These are phyloP conservation scores for Drosophila repletoides DNA, from an alignment of 1,140 invertebrate genomes.

Conservation along the genomic window DNA sequence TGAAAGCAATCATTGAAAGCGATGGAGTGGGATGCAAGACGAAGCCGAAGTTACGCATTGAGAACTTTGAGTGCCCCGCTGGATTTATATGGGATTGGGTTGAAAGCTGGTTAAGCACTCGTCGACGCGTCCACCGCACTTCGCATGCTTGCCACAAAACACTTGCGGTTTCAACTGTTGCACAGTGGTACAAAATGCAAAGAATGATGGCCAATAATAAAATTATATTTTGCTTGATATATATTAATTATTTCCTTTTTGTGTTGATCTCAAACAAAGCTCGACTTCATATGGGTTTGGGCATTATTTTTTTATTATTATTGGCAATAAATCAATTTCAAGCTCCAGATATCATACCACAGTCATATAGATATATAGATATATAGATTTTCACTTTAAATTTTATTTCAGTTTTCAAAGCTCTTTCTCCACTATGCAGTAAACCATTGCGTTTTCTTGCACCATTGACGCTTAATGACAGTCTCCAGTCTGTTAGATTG, in stretches of 20 bases:
- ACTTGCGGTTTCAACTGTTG: conserved; percentile 59
- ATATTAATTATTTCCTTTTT: background rate
- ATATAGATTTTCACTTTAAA: too few species aligned
- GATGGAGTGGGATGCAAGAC: conserved; percentile 3
- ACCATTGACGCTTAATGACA: conserved; percentile 61
- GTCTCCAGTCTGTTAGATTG: conserved; percentile 13
- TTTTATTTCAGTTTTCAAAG: background rate
- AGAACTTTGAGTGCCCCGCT: conserved; percentile 27
- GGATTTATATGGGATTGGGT: conserved; percentile 48
- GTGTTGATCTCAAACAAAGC: too few species aligned
- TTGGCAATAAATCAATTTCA: background rate
- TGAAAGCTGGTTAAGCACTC: conserved; percentile 48
- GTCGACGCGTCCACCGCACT: conserved; percentile 33
- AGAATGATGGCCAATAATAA: background rate
- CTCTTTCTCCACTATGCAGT: conserved; percentile 16
- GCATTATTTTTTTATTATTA: too few species aligned
- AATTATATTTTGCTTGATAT: background rate
- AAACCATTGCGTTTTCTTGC: conserved; percentile 49
- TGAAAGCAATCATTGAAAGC: conserved; percentile 27
- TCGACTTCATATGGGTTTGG: too few species aligned
- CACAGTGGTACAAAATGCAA: conserved; percentile 34
- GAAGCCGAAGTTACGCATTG: conserved; percentile 17
- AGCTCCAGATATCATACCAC: too few species aligned
- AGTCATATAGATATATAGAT: too few species aligned
- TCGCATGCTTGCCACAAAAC: conserved; percentile 48